A percentile compares a stretch with the other conserved stretches of the same genome.
These are phyloP conservation scores for Poecilia latipinna DNA, from an alignment of 2,113 vertebrate genomes.

Conservation along the genomic window DNA sequence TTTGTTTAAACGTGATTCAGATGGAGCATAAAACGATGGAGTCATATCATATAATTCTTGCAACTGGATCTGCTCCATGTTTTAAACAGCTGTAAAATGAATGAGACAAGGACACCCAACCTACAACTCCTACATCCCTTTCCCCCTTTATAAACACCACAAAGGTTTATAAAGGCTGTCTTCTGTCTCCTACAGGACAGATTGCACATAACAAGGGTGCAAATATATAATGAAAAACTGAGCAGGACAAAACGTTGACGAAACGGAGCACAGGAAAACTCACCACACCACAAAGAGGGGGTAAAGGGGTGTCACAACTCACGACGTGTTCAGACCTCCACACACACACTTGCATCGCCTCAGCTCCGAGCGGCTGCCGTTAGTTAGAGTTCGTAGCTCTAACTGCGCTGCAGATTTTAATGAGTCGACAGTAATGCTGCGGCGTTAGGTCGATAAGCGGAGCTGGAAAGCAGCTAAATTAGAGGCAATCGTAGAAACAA, in stretches of 20 bases:
- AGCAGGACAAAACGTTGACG: not conserved
- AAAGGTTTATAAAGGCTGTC: not conserved
- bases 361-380: not conserved
- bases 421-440: rapidly evolving
- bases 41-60: not conserved
- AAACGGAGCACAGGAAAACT: constrained; percentile 36
- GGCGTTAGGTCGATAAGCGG: not conserved
- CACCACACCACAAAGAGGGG: constrained; percentile 41
- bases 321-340: constrained; percentile 4
- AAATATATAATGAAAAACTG: not conserved
- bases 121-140: too few species aligned
- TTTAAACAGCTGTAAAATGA: not conserved
- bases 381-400: not conserved
- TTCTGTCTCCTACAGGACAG: not conserved
- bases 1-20: not conserved
- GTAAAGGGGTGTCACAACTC: constrained; percentile 33
- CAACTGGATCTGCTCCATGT: not conserved
- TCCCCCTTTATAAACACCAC: not conserved
- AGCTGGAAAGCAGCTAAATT: not conserved
- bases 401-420: not conserved
- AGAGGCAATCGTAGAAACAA: constrained; percentile 7
- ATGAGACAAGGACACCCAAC: too few species aligned
- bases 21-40: not conserved
- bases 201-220: too few species aligned
- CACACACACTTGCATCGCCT: not conserved